phyloP scores from a whole-genome alignment of 2,797 vertebrate species.

The Rhinogobio ventralis region DNA sequence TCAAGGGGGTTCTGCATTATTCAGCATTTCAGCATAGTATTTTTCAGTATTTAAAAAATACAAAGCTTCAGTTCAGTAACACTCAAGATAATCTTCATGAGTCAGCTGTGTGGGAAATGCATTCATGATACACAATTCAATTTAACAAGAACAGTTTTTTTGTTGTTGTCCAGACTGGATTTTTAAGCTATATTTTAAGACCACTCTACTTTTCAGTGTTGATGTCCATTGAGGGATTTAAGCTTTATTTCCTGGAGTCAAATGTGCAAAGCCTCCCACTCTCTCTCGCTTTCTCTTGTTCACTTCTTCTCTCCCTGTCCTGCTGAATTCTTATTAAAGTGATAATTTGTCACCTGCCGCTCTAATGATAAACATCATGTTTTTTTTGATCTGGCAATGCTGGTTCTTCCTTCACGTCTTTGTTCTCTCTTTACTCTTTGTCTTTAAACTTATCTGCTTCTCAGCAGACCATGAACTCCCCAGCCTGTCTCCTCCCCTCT shows the following conservation, averaged over 20 bases:
- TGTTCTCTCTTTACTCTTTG: not conserved
- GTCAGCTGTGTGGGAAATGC: not conserved
- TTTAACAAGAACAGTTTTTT: not conserved
- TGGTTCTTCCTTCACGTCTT: conserved; percentile 23
- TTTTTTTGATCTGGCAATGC: conserved; percentile 18
- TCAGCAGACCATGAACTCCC: conserved; percentile 17
- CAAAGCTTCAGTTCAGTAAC: not conserved
- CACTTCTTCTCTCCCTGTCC: conserved; percentile 18
- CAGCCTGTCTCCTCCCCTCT: not conserved
- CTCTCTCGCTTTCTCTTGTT: conserved; percentile 4
- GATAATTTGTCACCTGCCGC: conserved; percentile 35
- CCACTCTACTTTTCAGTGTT: not conserved
- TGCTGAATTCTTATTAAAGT: conserved; percentile 7
- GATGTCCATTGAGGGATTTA: not conserved
- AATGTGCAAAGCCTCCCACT: not conserved
- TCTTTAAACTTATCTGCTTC: conserved; percentile 15
- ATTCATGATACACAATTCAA: not conserved
- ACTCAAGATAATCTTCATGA: not conserved
- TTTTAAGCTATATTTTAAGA: not conserved
- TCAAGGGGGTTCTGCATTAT: not conserved
- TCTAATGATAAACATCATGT: conserved; percentile 25
- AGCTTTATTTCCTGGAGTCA: not conserved
- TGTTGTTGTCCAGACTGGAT: not conserved
- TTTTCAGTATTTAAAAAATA: not conserved
- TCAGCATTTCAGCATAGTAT: not conserved